Evolutionary conservation across 2,797 vertebrate species (phyloP).

Genomic region (Propithecus perrieri): DNA sequence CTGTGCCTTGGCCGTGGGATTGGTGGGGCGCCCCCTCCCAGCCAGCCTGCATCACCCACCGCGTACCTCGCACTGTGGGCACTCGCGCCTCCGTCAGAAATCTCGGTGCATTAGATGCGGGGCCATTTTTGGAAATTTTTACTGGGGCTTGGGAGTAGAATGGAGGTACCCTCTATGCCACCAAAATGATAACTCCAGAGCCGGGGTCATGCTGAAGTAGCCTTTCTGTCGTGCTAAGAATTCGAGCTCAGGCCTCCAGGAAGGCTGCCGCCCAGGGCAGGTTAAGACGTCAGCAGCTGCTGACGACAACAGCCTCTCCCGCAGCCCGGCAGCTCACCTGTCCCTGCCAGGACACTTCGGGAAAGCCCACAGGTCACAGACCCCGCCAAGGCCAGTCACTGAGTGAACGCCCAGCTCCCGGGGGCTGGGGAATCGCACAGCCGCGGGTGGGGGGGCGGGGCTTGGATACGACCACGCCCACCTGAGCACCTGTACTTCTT

Average conservation of each 20-base stretch:
- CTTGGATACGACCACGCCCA: rapidly evolving
- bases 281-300: rapidly evolving
- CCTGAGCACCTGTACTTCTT: rapidly evolving
- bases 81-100: rapidly evolving
- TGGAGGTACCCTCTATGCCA: too few species aligned
- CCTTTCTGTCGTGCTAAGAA: background rate
- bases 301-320: background rate
- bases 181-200: background rate
- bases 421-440: rapidly evolving
- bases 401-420: rapidly evolving
- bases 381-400: background rate
- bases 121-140: too few species aligned
- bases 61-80: background rate
- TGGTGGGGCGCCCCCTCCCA: rapidly evolving
- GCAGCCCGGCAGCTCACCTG: rapidly evolving
- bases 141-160: too few species aligned
- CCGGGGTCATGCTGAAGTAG: rapidly evolving
- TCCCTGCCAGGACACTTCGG: background rate
- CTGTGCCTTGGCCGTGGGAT: rapidly evolving
- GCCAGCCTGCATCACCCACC: too few species aligned
- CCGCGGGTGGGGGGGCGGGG: rapidly evolving
- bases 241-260: background rate
- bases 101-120: too few species aligned
- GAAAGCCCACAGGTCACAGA: rapidly evolving
- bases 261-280: rapidly evolving